phyloP scores from a whole-genome alignment of 1,140 invertebrate genomes.

The Aricia agestis region DNA sequence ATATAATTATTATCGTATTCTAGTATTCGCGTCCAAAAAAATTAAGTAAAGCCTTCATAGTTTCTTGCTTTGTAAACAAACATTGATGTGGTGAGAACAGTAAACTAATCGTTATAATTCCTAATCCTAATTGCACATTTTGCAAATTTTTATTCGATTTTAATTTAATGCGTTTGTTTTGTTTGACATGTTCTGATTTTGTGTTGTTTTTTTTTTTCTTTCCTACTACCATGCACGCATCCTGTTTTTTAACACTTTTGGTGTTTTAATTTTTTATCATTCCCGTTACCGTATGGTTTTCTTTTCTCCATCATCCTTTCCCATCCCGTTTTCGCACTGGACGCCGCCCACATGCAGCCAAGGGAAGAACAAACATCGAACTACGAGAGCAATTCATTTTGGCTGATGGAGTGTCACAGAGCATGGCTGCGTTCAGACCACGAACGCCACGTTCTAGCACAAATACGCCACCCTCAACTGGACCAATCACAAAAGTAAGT shows the following conservation, averaged over 20 bases:
- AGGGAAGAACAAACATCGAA: constrained; percentile 99
- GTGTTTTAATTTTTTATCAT: constrained; percentile 59
- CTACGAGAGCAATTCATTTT: constrained; percentile 98
- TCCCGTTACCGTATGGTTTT: constrained; percentile 66
- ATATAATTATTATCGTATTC: too few species aligned
- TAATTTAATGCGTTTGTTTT: constrained; percentile 53
- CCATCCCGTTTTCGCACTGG: constrained; percentile 61
- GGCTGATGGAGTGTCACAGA: constrained; percentile 97
- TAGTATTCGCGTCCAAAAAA: too few species aligned
- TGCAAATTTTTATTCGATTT: constrained; percentile 45
- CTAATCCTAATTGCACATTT: constrained; percentile 68
- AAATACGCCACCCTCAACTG: constrained; percentile 81
- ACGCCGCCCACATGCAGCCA: constrained; percentile 87
- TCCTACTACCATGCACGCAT: constrained; percentile 68
- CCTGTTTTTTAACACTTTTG: constrained; percentile 63
- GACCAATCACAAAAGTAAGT: constrained; percentile 95
- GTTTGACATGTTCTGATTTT: constrained; percentile 73
- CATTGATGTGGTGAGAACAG: constrained; percentile 59
- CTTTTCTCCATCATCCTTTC: constrained; percentile 49
- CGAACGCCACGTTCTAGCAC: constrained; percentile 89
- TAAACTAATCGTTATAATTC: constrained; percentile 64
- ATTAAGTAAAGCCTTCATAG: neutral
- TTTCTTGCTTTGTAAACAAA: constrained; percentile 45
- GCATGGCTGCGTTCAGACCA: constrained; percentile 96
- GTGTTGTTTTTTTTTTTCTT: constrained; percentile 69